Conservation (phyloP, 2,113 vertebrate genomes). For the Neomonachus schauinslandi region DNA sequence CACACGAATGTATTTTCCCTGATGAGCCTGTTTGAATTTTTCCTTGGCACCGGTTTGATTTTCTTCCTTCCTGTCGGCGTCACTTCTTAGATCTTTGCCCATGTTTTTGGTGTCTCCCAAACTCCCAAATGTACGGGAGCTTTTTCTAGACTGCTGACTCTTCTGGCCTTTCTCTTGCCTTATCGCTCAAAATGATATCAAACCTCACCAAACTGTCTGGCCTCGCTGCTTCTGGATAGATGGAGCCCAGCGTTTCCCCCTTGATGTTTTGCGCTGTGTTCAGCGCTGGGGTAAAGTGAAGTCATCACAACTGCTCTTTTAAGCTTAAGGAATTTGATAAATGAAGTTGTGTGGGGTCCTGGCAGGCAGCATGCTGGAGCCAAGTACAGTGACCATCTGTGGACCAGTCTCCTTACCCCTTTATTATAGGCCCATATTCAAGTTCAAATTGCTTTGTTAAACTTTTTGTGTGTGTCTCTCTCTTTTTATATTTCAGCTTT, state of each 20-base stretch:
- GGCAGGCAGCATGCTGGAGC: conserved; percentile 49
- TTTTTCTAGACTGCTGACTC: not conserved
- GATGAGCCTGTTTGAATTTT: not conserved
- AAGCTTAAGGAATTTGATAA: conserved; percentile 67
- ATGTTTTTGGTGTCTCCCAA: not conserved
- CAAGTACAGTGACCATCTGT: conserved; percentile 62
- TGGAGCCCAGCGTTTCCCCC: not conserved
- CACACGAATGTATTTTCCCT: not conserved
- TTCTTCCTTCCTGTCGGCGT: not conserved
- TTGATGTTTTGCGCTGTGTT: conserved; percentile 4
- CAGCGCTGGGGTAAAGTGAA: conserved; percentile 28
- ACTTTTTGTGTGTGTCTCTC: not conserved
- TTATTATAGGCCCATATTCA: conserved; percentile 48
- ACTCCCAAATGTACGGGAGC: not conserved
- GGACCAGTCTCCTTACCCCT: conserved; percentile 35
- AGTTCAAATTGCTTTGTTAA: conserved; percentile 70
- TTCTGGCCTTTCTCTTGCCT: conserved; percentile 25
- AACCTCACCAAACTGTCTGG: not conserved
- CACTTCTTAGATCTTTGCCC: not conserved
- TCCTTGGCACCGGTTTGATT: not conserved
- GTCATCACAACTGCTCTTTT: conserved; percentile 61
- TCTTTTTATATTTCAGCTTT: conserved; percentile 69
- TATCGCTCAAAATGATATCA: conserved; percentile 52
- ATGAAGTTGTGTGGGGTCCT: conserved; percentile 65
- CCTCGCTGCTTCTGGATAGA: conserved; percentile 9